Percentiles rank a stretch among this genome's conserved stretches.
phyloP scores from a whole-genome alignment of 1,140 invertebrate species.

The Pristionchus pacificus region DNA sequence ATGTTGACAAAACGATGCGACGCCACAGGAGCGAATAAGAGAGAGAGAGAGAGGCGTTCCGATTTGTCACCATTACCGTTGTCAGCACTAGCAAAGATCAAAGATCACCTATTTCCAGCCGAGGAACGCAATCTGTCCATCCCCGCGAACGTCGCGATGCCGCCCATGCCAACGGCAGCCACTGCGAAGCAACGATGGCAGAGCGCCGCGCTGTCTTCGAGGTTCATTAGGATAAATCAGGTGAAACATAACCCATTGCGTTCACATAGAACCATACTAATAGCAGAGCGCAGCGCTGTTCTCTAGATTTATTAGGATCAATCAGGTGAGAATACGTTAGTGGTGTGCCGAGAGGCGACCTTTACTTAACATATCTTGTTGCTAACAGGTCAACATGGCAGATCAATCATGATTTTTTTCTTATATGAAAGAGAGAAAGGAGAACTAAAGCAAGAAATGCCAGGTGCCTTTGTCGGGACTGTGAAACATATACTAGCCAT shows the following conservation, averaged over 20 bases:
- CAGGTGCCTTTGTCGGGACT: no score
- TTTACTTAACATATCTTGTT: no score
- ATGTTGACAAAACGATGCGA: not conserved
- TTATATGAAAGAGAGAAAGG: no score
- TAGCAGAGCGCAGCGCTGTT: slow-evolving; percentile 55
- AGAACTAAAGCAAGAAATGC: no score
- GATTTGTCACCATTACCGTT: no score
- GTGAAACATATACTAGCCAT: no score
- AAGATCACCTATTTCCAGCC: slow-evolving; percentile 31
- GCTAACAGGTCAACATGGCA: no score
- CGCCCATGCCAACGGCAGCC: slow-evolving; percentile 33
- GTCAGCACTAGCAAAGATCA: no score
- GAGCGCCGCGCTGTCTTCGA: slow-evolving; percentile 47
- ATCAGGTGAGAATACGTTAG: slow-evolving; percentile 20
- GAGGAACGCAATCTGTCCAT: slow-evolving; percentile 46
- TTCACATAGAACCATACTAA: not conserved
- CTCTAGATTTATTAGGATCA: slow-evolving; percentile 45
- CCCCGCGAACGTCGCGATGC: slow-evolving; percentile 38
- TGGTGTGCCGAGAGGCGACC: no score
- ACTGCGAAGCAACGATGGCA: slow-evolving; percentile 50
- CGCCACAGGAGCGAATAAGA: no score
- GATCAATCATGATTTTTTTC: no score
- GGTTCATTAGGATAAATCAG: slow-evolving; percentile 43
- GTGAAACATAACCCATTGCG: slow-evolving; percentile 9
- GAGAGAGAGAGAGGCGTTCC: no score